Evolutionary conservation across 2,113 vertebrate species (phyloP).

Genomic region (Xenopus laevis): DNA sequence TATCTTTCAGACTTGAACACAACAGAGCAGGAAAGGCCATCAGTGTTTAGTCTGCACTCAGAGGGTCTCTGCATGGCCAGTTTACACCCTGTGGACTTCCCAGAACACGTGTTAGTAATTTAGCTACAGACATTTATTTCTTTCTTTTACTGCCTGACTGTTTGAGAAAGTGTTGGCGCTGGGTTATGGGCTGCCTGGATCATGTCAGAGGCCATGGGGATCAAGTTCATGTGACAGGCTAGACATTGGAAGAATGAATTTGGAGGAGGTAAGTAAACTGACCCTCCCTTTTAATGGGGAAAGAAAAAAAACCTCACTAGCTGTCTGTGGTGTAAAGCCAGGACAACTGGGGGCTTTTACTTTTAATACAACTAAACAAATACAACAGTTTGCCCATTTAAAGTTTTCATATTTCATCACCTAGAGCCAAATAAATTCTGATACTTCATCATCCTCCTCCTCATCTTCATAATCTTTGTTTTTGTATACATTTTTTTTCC

Average conservation of each 20-base stretch:
- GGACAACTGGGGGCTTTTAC: constrained; percentile 54
- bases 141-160: constrained; percentile 98
- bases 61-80: constrained; percentile 75
- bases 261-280: constrained; percentile 75
- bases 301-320: constrained; percentile 49
- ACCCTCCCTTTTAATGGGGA: constrained; percentile 68
- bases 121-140: constrained; percentile 90
- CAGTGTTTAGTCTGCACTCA: constrained; percentile 75
- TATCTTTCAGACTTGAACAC: constrained; percentile 52
- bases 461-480: no score
- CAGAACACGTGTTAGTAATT: constrained; percentile 98
- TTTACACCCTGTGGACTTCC: constrained; percentile 80
- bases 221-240: constrained; percentile 95
- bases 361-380: constrained; percentile 81
- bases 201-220: constrained; percentile 97
- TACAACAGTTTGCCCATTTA: constrained; percentile 67
- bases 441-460: constrained; percentile 45
- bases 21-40: constrained; percentile 73
- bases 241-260: constrained; percentile 75
- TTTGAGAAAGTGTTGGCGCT: constrained; percentile 96
- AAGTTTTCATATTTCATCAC: constrained; percentile 68
- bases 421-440: constrained; percentile 56
- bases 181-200: constrained; percentile 94
- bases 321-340: constrained; percentile 72
- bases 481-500: constrained; percentile 22